phyloP scores from a whole-genome alignment of 2,113 vertebrate species.

The Sturnus vulgaris region DNA sequence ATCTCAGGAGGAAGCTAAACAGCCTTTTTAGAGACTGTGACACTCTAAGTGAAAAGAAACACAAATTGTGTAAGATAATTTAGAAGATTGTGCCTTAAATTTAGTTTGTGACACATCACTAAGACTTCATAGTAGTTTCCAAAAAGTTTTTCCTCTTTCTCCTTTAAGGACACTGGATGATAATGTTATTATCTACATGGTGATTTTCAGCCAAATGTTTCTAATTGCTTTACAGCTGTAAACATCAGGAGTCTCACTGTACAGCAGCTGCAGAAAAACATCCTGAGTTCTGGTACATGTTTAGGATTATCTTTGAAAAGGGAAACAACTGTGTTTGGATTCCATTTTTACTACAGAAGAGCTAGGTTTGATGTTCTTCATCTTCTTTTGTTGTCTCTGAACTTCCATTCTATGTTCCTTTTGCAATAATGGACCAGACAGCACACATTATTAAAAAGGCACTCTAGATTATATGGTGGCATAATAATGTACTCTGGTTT shows the following conservation, averaged over 20 bases:
- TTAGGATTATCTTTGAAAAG: neutral
- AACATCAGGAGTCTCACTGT: constrained; percentile 13
- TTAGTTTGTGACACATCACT: neutral
- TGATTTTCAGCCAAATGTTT: constrained; percentile 2
- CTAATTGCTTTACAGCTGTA: constrained; percentile 18
- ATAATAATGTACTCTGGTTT: constrained; percentile 27
- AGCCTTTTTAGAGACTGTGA: neutral
- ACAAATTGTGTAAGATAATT: neutral
- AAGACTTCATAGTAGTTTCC: neutral
- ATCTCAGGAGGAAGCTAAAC: constrained; percentile 5
- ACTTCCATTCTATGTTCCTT: neutral
- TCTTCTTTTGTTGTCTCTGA: neutral
- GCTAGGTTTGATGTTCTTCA: neutral
- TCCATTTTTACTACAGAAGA: neutral
- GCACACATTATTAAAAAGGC: constrained; percentile 1
- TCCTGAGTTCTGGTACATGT: neutral
- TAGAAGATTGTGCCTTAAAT: constrained; percentile 7
- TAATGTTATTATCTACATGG: neutral
- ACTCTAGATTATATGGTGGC: constrained; percentile 2
- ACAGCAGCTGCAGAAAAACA: constrained; percentile 4
- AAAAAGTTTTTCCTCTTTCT: neutral
- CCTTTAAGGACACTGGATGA: neutral
- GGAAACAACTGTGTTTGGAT: neutral
- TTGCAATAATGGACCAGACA: neutral
- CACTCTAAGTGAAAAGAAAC: neutral